Conservation (phyloP, 2,797 vertebrate species). For the Podarcis siculus region DNA sequence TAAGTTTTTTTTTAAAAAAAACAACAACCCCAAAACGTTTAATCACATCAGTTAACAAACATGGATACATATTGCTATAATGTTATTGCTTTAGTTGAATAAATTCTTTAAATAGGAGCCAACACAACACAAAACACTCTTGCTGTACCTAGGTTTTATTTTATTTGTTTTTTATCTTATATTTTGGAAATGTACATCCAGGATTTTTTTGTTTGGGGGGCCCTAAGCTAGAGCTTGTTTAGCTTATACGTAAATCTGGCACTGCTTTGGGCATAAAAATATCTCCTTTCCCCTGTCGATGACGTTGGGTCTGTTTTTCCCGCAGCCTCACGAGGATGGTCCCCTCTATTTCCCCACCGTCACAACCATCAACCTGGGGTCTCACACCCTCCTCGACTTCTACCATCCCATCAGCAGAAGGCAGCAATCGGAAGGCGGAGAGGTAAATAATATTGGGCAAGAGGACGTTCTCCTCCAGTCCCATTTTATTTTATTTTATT, state of each 20-base stretch:
- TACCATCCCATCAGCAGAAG: constrained; percentile 79
- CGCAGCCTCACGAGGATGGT: constrained; percentile 88
- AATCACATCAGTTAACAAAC: too few species aligned
- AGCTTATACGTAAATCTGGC: too few species aligned
- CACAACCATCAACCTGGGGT: constrained; percentile 90
- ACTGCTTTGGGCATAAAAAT: background rate
- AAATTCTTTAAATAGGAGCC: too few species aligned
- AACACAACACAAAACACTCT: too few species aligned
- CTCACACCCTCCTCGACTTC: constrained; percentile 88
- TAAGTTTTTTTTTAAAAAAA: too few species aligned
- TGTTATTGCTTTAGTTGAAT: too few species aligned
- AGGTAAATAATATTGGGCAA: constrained; percentile 40
- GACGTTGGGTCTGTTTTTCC: constrained; percentile 25
- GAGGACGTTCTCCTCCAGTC: background rate
- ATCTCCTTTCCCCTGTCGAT: background rate
- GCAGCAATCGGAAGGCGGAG: constrained; percentile 25
- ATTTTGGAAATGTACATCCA: too few species aligned
- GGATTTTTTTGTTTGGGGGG: accelerated
- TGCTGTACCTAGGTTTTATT: too few species aligned
- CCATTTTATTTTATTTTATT: background rate
- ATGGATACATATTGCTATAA: too few species aligned
- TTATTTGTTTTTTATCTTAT: too few species aligned
- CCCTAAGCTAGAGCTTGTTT: too few species aligned
- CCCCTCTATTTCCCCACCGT: constrained; percentile 91
- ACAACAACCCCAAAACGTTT: too few species aligned